Evolutionary conservation across 2,113 vertebrate species (phyloP).

Genomic region (Notarius quadriscutis): DNA sequence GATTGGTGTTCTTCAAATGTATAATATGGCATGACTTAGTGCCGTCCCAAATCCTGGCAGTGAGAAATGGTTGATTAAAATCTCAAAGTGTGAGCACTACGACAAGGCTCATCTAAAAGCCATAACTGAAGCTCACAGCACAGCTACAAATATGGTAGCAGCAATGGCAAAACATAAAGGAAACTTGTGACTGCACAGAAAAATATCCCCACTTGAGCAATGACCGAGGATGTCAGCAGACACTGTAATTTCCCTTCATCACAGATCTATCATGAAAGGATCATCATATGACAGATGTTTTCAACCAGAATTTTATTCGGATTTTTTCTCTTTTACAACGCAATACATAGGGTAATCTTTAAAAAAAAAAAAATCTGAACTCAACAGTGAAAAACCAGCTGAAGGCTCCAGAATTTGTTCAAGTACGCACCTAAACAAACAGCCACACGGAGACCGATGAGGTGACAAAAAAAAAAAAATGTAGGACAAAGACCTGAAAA

Average conservation of each 20-base stretch:
- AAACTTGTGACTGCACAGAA: not conserved
- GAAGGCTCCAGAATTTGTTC: not conserved
- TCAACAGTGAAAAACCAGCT: not conserved
- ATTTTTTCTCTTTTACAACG: not conserved
- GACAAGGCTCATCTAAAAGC: not conserved
- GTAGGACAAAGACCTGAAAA: not conserved
- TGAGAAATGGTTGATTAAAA: not conserved
- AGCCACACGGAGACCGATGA: not conserved
- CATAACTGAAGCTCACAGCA: too few relatives aligned
- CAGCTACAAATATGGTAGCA: not conserved
- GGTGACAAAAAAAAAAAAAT: not conserved
- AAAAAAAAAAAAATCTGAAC: not conserved
- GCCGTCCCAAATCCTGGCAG: not conserved
- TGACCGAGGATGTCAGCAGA: not conserved
- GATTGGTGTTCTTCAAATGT: not conserved
- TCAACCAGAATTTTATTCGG: not conserved
- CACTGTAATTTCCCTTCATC: not conserved
- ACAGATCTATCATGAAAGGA: not conserved
- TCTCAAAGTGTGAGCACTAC: not conserved
- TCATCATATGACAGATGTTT: not conserved
- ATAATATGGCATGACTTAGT: not conserved
- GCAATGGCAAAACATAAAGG: not conserved
- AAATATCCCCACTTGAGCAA: not conserved
- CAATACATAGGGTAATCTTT: too few relatives aligned
- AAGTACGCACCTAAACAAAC: conserved; percentile 1